Percentiles rank a stretch among this genome's conserved stretches.
Conservation (phyloP, 2,888 invertebrate genomes). For the Rhingia campestris region DNA sequence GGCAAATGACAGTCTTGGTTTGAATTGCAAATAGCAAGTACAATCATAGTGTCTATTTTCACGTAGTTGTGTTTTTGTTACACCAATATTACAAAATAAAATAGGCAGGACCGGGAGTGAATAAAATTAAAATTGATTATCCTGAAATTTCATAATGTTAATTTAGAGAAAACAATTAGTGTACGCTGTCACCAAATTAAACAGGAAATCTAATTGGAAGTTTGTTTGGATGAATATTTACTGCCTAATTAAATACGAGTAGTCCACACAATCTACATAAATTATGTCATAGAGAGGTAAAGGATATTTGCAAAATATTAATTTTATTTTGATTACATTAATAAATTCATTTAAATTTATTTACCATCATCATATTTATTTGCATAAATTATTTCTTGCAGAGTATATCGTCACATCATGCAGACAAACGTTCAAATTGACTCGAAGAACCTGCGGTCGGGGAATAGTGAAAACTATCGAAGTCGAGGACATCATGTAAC, state of each 20-base stretch:
- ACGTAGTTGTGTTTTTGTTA: no score
- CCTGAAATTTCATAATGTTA: neutral
- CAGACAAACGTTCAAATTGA: conserved; percentile 91
- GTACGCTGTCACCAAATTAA: neutral
- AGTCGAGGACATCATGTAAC: conserved; percentile 81
- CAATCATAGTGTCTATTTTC: neutral
- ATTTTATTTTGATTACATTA: neutral
- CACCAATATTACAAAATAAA: no score
- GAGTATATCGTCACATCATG: conserved; percentile 82
- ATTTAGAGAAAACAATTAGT: neutral
- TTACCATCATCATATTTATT: neutral
- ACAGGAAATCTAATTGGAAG: neutral
- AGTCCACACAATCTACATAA: no score
- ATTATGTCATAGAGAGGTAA: no score
- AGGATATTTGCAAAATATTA: no score
- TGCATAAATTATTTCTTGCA: conserved; percentile 9
- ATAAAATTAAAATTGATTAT: conserved; percentile 2
- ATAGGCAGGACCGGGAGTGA: neutral
- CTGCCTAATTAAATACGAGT: no score
- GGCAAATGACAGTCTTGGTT: neutral
- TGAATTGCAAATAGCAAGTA: neutral
- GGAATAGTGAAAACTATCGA: conserved; percentile 86
- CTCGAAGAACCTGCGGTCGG: conserved; percentile 86
- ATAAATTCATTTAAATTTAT: conserved; percentile 1
- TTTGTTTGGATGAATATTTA: neutral